Base-by-base conservation (phyloP, 2,113 vertebrate species). In the Peromyscus leucopus region DNA sequence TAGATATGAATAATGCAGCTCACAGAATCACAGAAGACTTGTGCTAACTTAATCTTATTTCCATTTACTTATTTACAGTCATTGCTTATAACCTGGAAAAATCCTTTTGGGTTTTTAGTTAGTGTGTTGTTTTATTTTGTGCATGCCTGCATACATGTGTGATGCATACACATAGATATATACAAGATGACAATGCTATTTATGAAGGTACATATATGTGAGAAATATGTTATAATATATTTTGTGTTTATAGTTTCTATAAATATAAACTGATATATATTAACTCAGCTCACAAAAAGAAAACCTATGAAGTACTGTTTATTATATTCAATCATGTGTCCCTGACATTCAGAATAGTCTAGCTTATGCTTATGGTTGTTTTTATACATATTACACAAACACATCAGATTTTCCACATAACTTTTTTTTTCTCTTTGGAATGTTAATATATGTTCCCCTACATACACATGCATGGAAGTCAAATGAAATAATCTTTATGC, bases 391-490 rank as follows among this genome's bases (percentile, higher is more conserved):
- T 10, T 82, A 76, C 9, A 72, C 72, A 57, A 90, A 46, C 51
- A 31, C 9, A 71, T 42, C 7, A 24, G 0, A 16, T 36, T 88
- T 72, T 78, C 11, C 17, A 36, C 1, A 21, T 59, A 74, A 33
- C 72, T 51, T 51, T 24, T n/a, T n/a, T 36, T n/a, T 82, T 95
- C 3, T 61, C 24, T 51, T 16, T 36, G 1, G 5, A 75, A 7
- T 8, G 78, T 12, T 46, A 90, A 65, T 22, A 48, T 26, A 55
- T 76, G 21, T 31, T 46, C n/a, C 59, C 17, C 1, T 51, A 51
- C 3, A 17, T 7, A 11, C 26, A 2, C 12, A 72, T 11, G 31
- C 1, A 24, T 0, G 36, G 36, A 46, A 46, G 2, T 48, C 12
- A 59, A 48, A 78, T 16, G 28, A 9, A 88, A 59, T 7, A 57